A percentile compares a stretch with the other conserved stretches of the same genome.
phyloP scores from a whole-genome alignment of 1,140 invertebrate genomes.

The Drosophila willistoni region DNA sequence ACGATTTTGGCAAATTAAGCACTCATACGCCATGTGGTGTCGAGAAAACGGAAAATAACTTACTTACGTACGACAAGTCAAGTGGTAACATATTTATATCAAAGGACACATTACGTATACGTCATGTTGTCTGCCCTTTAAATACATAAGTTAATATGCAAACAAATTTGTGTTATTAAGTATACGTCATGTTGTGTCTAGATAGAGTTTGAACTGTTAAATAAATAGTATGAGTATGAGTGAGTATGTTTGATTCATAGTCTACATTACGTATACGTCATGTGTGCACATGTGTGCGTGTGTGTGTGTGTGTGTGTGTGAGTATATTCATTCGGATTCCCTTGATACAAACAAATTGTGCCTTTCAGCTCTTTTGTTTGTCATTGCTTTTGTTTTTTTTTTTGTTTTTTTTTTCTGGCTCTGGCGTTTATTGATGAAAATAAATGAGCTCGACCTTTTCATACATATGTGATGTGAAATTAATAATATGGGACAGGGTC shows the following conservation, averaged over 20 bases:
- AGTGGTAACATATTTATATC: background rate
- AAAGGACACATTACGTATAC: slow-evolving; percentile 12
- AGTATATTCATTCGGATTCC: background rate
- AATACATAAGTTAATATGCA: no score
- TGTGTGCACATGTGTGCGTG: background rate
- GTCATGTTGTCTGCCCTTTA: background rate
- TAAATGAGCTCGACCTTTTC: slow-evolving; percentile 67
- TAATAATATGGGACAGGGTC: slow-evolving; percentile 77
- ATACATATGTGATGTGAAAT: slow-evolving; percentile 52
- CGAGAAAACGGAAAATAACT: background rate
- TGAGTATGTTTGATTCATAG: background rate
- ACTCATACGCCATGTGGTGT: slow-evolving; percentile 3
- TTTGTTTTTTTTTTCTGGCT: slow-evolving; percentile 16
- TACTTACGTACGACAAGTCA: background rate
- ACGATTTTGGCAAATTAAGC: background rate
- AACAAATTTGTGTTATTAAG: background rate
- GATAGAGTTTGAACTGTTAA: no score
- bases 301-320: background rate
- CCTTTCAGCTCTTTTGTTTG: slow-evolving; percentile 31
- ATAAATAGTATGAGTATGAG: no score
- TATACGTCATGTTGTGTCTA: background rate
- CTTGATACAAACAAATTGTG: slow-evolving; percentile 23
- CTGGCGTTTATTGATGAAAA: slow-evolving; percentile 53
- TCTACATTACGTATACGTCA: background rate
- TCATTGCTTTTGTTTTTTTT: slow-evolving; percentile 30